Percentiles rank a stretch among this genome's conserved stretches.
phyloP scores from a whole-genome alignment of 2,113 vertebrate genomes.

The Apteryx owenii region DNA sequence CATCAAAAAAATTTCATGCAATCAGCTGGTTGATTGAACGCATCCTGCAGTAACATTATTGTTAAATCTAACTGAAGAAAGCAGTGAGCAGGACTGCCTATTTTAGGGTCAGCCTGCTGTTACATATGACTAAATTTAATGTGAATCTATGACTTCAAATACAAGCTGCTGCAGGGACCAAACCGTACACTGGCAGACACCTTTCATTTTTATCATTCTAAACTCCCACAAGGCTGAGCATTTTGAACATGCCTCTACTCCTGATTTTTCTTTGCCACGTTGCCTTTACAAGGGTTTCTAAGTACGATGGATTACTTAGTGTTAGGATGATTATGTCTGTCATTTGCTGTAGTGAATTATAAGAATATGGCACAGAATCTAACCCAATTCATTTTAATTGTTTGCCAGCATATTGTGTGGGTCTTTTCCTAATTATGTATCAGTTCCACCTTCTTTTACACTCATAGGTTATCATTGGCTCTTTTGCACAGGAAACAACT shows the following conservation, averaged over 20 bases:
- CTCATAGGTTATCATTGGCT: fast-evolving
- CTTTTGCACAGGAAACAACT: not conserved
- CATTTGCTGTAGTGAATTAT: not conserved
- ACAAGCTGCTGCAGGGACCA: not conserved
- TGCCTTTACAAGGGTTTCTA: not conserved
- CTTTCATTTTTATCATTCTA: not conserved
- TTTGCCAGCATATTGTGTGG: not conserved
- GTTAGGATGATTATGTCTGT: not conserved
- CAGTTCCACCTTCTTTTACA: not conserved
- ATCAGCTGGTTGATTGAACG: not conserved
- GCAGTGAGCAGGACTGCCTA: not conserved
- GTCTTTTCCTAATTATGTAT: not conserved
- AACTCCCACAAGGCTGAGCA: not conserved
- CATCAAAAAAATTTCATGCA: not conserved
- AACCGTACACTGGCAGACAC: fast-evolving
- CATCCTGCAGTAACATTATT: not conserved
- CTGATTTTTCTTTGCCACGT: not conserved
- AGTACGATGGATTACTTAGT: not conserved
- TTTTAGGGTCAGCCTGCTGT: not conserved
- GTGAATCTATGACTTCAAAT: not conserved
- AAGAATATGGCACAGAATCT: not conserved
- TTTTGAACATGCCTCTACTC: not conserved
- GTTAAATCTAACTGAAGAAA: not conserved
- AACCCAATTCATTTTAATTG: not conserved
- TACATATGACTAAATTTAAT: not conserved